Conservation (phyloP, 1,140 invertebrate genomes). For the Papilio machaon region DNA sequence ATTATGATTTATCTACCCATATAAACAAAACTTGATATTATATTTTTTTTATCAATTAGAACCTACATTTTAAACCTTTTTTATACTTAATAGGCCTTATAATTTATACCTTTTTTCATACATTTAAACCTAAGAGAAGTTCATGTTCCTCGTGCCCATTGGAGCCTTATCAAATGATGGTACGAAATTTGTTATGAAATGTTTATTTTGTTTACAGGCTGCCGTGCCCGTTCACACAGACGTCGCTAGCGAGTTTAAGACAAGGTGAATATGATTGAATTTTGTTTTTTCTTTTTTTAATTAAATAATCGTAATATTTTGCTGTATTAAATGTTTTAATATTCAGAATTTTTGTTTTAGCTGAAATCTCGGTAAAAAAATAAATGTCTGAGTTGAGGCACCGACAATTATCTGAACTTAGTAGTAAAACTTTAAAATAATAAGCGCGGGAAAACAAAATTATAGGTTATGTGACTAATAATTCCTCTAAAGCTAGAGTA, state of each 20-base stretch:
- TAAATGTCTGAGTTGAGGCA: no score
- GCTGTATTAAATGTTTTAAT: background rate
- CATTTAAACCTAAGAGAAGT: background rate
- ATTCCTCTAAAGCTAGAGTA: no score
- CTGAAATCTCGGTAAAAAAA: no score
- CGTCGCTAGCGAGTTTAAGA: constrained; percentile 81
- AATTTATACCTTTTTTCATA: no score
- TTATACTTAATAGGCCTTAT: no score
- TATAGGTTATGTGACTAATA: no score
- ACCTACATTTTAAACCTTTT: no score
- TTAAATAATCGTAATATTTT: background rate
- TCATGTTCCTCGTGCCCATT: background rate
- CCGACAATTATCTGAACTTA: no score
- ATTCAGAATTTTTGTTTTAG: background rate
- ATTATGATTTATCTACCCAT: background rate
- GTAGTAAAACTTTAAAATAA: no score
- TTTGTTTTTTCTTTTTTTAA: constrained; percentile 28
- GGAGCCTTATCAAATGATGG: background rate
- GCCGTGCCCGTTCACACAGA: constrained; percentile 81
- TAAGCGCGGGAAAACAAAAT: no score
- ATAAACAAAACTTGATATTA: no score
- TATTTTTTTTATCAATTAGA: no score
- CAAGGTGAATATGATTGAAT: constrained; percentile 76
- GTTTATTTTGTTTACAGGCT: constrained; percentile 73
- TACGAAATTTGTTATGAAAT: constrained; percentile 39